Evolutionary conservation across 2,888 invertebrate species (phyloP).

Genomic region (Cactoblastis cactorum): DNA sequence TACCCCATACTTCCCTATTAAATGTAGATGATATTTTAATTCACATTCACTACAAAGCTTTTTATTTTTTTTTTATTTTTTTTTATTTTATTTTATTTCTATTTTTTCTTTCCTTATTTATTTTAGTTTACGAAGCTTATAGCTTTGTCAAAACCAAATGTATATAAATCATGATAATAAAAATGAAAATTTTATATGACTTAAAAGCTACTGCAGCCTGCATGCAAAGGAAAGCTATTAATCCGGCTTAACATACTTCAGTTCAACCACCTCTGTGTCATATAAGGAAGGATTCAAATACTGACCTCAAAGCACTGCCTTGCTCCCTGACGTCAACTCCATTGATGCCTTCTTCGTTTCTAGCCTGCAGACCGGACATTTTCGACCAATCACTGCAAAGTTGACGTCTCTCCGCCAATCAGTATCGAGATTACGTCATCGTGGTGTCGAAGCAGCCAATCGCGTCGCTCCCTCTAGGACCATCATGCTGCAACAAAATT

Average conservation of each 20-base stretch:
- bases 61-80: too few relatives aligned
- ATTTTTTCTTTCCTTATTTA: too few relatives aligned
- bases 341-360: conserved; percentile 63
- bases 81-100: too few relatives aligned
- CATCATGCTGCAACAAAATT: conserved; percentile 26
- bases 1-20: too few relatives aligned
- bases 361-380: conserved; percentile 71
- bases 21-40: too few relatives aligned
- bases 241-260: background rate
- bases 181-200: too few relatives aligned
- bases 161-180: too few relatives aligned
- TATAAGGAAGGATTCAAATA: conserved; percentile 18
- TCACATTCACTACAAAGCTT: too few relatives aligned
- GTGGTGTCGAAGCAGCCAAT: conserved; percentile 33
- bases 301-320: conserved; percentile 70
- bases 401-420: conserved; percentile 46
- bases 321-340: conserved; percentile 73
- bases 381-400: conserved; percentile 46
- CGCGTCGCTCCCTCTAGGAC: conserved; percentile 19
- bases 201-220: too few relatives aligned
- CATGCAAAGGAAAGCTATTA: too few relatives aligned
- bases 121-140: too few relatives aligned
- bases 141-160: too few relatives aligned
- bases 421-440: conserved; percentile 41
- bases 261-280: background rate